Percentiles rank a stretch among this genome's conserved stretches.
Evolutionary conservation across 2,888 invertebrate species (phyloP).

Genomic region (Drosophila borealis): DNA sequence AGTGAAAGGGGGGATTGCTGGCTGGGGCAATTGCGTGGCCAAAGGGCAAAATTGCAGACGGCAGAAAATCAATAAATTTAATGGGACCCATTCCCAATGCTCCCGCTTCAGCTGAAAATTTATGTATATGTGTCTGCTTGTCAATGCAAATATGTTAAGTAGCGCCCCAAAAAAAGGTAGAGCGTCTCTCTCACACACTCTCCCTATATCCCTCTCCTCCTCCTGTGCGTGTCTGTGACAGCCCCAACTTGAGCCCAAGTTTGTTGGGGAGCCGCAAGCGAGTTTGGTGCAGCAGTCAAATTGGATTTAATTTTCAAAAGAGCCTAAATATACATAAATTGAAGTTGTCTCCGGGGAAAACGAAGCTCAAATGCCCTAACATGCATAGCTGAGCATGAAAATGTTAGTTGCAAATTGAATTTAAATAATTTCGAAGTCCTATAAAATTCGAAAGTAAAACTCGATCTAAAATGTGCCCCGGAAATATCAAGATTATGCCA

Average conservation of each 20-base stretch:
- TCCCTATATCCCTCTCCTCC: not conserved
- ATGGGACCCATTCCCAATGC: conserved; percentile 51
- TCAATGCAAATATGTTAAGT: conserved; percentile 76
- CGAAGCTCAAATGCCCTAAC: conserved; percentile 38
- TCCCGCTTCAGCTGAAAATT: conserved; percentile 34
- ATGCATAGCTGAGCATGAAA: conserved; percentile 11
- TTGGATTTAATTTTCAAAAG: conserved; percentile 61
- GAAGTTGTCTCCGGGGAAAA: conserved; percentile 24
- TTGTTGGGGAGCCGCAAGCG: conserved; percentile 53
- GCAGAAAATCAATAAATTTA: conserved; percentile 78
- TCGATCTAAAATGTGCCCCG: too few species aligned
- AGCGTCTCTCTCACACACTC: not conserved
- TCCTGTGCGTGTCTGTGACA: conserved; percentile 31
- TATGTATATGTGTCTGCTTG: conserved; percentile 55
- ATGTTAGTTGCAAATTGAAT: conserved; percentile 14
- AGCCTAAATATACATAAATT: conserved; percentile 39
- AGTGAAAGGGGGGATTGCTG: not conserved
- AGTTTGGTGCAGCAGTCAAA: conserved; percentile 58
- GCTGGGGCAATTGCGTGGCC: conserved; percentile 61
- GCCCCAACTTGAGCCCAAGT: conserved; percentile 24
- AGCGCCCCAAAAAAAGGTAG: conserved; percentile 23
- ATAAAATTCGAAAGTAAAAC: not conserved
- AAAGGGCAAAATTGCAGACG: conserved; percentile 78
- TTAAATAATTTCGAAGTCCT: conserved; percentile 5
- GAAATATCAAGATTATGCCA: not conserved